Base-by-base conservation (phyloP, 1,140 invertebrate species). In the Prorops nasuta region DNA sequence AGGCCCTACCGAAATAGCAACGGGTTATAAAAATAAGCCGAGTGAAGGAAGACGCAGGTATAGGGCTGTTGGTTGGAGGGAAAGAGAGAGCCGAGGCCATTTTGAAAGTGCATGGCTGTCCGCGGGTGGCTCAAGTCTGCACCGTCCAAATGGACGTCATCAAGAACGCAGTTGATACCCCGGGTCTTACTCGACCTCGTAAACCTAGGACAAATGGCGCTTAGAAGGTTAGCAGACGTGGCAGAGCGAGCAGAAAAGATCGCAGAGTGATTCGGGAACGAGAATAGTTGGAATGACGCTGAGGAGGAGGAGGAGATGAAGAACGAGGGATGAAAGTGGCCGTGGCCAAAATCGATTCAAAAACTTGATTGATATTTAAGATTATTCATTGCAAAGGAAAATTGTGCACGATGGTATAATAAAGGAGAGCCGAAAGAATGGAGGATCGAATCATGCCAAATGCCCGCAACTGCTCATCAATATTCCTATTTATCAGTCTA, bases 191-290 rank as follows among this genome's bases (percentile, higher is more conserved):
- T 12, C 17, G 36, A n/a, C 21, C 16, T 15, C 56, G 54, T 67
- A 67, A 65, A 67, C 59, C 52, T 19, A 38, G 56, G 55, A 67
- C 54, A 64, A 67, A 63, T 60, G 61, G 61, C 49, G 35, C 60
- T 64, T 54, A 63, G 54, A 52, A 54, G 56, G 56, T 61, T 35
- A 51, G 40, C 21, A 41, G 39, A 45, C 19, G 12, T 44, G 44
- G 36, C 34, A 37, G 14, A 17, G 42, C 22, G 18, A 35, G 28
- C n/a, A 35, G 14, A 44, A 15, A 19, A 15, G 12, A 2, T 47
- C 46, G n/a, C 6, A 10, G 28, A 36, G 31, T 24, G 28, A 18
- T 19, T 21, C 44, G 39, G 41, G 2, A 40, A 36, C 35, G 43
- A 41, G 51, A 36, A 52, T 42, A 43, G 48, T n/a, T n/a, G n/a